Evolutionary conservation across 2,797 vertebrate genomes (phyloP).

Genomic region (Emydoidea blandingii): DNA sequence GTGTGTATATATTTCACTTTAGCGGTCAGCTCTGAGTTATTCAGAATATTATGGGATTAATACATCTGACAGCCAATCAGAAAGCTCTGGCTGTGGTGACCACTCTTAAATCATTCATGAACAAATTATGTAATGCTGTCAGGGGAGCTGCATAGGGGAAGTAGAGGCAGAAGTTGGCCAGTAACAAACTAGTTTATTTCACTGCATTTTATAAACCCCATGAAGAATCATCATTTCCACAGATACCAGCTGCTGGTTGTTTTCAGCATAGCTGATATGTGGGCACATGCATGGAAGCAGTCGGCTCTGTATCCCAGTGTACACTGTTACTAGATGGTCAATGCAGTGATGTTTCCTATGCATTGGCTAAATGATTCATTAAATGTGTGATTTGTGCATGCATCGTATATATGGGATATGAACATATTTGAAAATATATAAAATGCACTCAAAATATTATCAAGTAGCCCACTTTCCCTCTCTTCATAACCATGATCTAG

Average conservation of each 20-base stretch:
- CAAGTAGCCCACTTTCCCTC: background rate
- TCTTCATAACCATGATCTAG: accelerated
- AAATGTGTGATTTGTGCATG: background rate
- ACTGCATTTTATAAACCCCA: conserved; percentile 10
- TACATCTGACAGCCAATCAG: background rate
- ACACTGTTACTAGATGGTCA: background rate
- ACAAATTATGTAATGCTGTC: background rate
- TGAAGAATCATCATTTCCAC: background rate
- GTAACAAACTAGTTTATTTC: background rate
- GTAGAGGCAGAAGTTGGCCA: background rate
- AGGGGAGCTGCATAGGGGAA: conserved; percentile 2
- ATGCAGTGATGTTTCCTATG: background rate
- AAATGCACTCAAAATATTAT: background rate
- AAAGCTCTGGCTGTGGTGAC: background rate
- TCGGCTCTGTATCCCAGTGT: background rate
- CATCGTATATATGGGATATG: accelerated
- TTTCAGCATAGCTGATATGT: background rate
- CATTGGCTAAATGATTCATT: background rate
- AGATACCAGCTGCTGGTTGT: background rate
- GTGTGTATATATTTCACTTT: background rate
- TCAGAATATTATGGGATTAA: background rate
- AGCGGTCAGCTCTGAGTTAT: background rate
- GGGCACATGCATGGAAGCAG: background rate
- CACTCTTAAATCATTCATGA: conserved; percentile 7
- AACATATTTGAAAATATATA: background rate